Base-by-base conservation (phyloP, 2,888 invertebrate species). In the Lasius fuliginosus region DNA sequence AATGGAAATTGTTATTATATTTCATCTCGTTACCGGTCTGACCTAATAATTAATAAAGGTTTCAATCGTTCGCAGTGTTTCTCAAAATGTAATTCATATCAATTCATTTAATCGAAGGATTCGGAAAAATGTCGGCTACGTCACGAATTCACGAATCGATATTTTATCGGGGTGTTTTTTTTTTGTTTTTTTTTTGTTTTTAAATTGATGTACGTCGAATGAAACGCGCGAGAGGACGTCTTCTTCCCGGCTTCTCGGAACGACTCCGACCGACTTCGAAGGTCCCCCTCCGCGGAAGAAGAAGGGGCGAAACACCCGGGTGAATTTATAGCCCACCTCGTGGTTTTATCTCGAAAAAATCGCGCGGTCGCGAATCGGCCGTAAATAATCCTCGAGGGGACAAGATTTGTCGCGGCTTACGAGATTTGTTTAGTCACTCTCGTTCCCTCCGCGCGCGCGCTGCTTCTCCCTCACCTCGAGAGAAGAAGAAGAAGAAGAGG, bases 401-500 rank as follows among this genome's bases (percentile, higher is more conserved):
- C 46, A 74, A 82, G 75, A 71, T 56, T 83, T 74, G 75, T 71
- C 67, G 79, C 84, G 74, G 84, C 84, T 89, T 69, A 71, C 67
- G 62, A 74, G 73, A 68, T 84, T 74, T 77, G 67, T 81, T 62
- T 58, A 76, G 62, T 83, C 76, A 64, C 58, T 68, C 56, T 42
- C 23, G 23, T 46, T 76, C 79, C 36, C 36, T 8, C 46, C 30
- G 23, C 23, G 23, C 69, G 33, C 69, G n/a, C 36, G 23, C 18
- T 12, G 9, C 30, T 18, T 8, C 58, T 33, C 46, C 79, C 27
- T 27, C 40, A 15, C 42, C 3, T 8, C n/a, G 18, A 2, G 18
- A n/a, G 6, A 11, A 9, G 30, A 15, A 74, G 77, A 84, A 87
- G 18, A 65, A 74, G 81, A 11, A 9, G 15, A 15, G 74, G 77